Conservation (phyloP, 2,797 vertebrate genomes). For the Lacerta agilis region DNA sequence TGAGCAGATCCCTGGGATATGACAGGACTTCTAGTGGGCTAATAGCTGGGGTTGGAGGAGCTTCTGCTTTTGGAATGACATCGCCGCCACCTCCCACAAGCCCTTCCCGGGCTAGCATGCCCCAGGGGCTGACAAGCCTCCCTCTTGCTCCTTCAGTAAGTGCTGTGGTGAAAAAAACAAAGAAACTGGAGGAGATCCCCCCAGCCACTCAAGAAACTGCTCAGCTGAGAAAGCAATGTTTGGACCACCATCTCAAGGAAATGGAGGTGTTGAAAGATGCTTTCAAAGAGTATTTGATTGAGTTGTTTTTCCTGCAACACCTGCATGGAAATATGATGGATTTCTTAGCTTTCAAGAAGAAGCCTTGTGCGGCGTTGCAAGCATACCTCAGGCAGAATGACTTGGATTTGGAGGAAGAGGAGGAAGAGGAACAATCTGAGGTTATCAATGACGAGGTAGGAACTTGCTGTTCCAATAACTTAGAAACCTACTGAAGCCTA, state of each 20-base stretch:
- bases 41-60: conserved; percentile 84
- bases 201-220: conserved; percentile 92
- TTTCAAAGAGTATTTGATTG: conserved; percentile 93
- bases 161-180: conserved; percentile 85
- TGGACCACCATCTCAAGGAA: conserved; percentile 92
- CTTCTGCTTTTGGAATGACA: conserved; percentile 85
- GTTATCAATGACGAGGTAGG: conserved; percentile 99
- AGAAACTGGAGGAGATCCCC: conserved; percentile 94
- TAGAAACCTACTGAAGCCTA: not conserved
- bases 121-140: conserved; percentile 85
- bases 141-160: conserved; percentile 81
- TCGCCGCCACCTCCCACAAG: conserved; percentile 89
- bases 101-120: conserved; percentile 85
- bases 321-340: conserved; percentile 99
- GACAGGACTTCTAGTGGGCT: conserved; percentile 86
- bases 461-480: not conserved
- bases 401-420: conserved; percentile 94
- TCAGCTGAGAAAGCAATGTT: conserved; percentile 92
- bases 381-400: conserved; percentile 96
- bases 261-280: conserved; percentile 92
- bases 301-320: conserved; percentile 97
- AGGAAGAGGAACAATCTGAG: conserved; percentile 96
- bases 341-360: conserved; percentile 96
- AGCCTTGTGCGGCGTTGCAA: conserved; percentile 92
- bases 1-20: conserved; percentile 84